A percentile compares a stretch with the other conserved stretches of the same genome.
phyloP scores from a whole-genome alignment of 2,888 invertebrate genomes.

The Blastobasis adustella region DNA sequence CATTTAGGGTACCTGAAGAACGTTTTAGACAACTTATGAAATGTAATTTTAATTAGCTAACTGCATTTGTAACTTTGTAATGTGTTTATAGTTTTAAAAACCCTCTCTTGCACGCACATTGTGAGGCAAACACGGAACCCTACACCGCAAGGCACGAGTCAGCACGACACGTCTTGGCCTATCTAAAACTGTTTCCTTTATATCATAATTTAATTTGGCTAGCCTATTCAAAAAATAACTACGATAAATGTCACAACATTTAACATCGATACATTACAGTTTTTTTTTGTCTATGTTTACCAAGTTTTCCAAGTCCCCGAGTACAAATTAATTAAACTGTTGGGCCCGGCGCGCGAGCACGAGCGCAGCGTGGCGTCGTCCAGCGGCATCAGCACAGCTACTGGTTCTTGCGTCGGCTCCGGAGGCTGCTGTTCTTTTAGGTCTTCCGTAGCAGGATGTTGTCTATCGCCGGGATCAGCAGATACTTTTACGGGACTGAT shows the following conservation, averaged over 20 bases:
- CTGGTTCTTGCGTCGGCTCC: conserved; percentile 64
- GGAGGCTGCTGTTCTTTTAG: conserved; percentile 66
- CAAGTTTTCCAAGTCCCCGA: conserved; percentile 21
- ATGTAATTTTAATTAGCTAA: too few species aligned
- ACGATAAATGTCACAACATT: conserved; percentile 41
- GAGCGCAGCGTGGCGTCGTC: conserved; percentile 24
- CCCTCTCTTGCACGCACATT: too few species aligned
- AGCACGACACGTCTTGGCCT: too few species aligned
- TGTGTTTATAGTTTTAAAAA: too few species aligned
- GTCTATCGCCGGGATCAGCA: conserved; percentile 74
- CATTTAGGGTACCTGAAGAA: too few species aligned
- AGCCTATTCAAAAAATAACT: conserved; percentile 7
- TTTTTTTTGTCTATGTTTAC: conserved; percentile 42
- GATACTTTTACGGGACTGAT: conserved; percentile 70
- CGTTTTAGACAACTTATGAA: too few species aligned
- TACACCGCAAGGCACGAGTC: too few species aligned
- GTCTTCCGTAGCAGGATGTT: conserved; percentile 72
- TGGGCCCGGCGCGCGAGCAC: neutral
- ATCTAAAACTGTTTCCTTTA: conserved; percentile 41
- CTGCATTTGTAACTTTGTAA: too few species aligned
- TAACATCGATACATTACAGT: conserved; percentile 28
- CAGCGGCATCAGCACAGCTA: conserved; percentile 62
- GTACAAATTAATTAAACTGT: too few species aligned
- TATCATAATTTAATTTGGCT: conserved; percentile 5
- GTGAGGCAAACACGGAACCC: too few species aligned